These are phyloP conservation scores for Cheilosia pagana DNA, from an alignment of 2,888 invertebrate genomes.

Conservation along the genomic window DNA sequence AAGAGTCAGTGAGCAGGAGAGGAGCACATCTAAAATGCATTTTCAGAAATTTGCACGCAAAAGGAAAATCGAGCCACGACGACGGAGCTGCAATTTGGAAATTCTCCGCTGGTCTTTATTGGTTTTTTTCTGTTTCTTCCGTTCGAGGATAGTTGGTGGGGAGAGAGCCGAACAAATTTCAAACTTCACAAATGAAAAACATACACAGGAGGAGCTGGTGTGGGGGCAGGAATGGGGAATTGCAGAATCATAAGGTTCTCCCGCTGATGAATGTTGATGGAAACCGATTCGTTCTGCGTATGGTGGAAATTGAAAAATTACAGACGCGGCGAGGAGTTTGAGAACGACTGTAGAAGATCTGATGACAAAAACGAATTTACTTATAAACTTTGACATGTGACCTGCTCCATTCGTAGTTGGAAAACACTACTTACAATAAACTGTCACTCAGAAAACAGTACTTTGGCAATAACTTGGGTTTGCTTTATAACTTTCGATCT, in stretches of 20 bases:
- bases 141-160: background rate
- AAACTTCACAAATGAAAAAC: conserved; percentile 35
- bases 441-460: no score
- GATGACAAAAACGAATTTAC: background rate
- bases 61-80: conserved; percentile 7
- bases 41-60: conserved; percentile 17
- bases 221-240: background rate
- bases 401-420: no score
- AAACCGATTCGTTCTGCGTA: conserved; percentile 36
- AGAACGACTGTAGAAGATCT: background rate
- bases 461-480: no score
- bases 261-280: conserved; percentile 52
- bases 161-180: conserved; percentile 40
- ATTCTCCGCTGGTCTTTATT: conserved; percentile 18
- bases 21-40: conserved; percentile 41
- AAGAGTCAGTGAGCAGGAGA: background rate
- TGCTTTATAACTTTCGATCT: no score
- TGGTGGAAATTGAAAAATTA: conserved; percentile 39
- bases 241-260: conserved; percentile 11
- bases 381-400: no score
- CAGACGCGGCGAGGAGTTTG: conserved; percentile 24
- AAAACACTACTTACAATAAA: no score
- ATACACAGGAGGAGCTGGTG: background rate
- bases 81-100: conserved; percentile 23
- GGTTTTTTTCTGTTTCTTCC: conserved; percentile 12